Conservation (phyloP, 2,888 invertebrate genomes). For the Microplitis manilae region DNA sequence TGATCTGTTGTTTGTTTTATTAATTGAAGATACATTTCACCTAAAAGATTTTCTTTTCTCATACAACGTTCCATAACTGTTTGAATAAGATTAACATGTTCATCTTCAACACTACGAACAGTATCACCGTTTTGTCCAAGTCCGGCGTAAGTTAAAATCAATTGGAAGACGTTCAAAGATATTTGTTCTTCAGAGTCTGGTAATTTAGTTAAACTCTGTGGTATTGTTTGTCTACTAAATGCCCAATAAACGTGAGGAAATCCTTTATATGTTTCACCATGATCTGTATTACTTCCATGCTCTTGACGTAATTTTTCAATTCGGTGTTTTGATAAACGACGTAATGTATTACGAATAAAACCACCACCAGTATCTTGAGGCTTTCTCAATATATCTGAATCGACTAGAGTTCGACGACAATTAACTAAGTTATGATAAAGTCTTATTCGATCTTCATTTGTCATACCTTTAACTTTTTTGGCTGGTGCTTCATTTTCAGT, state of each 20-base stretch:
- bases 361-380: conserved; percentile 89
- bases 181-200: conserved; percentile 90
- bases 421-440: conserved; percentile 90
- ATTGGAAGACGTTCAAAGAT: conserved; percentile 90
- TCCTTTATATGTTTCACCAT: conserved; percentile 89
- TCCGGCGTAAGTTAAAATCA: conserved; percentile 91
- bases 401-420: conserved; percentile 86
- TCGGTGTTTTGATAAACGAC: conserved; percentile 88
- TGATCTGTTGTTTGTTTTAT: conserved; percentile 95
- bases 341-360: conserved; percentile 89
- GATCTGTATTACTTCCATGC: conserved; percentile 77
- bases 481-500: conserved; percentile 81
- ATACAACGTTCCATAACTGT: conserved; percentile 91
- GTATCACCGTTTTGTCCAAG: conserved; percentile 81
- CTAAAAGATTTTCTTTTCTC: conserved; percentile 89
- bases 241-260: conserved; percentile 92
- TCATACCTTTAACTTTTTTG: conserved; percentile 80
- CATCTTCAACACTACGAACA: conserved; percentile 84
- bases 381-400: conserved; percentile 85
- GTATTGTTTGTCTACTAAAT: conserved; percentile 85
- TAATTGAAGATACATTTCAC: conserved; percentile 92
- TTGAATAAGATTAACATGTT: conserved; percentile 91
- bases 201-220: conserved; percentile 87
- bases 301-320: conserved; percentile 84
- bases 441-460: conserved; percentile 89